Base-by-base conservation (phyloP, 2,888 invertebrate species). In the Drosophila multiciliata region DNA sequence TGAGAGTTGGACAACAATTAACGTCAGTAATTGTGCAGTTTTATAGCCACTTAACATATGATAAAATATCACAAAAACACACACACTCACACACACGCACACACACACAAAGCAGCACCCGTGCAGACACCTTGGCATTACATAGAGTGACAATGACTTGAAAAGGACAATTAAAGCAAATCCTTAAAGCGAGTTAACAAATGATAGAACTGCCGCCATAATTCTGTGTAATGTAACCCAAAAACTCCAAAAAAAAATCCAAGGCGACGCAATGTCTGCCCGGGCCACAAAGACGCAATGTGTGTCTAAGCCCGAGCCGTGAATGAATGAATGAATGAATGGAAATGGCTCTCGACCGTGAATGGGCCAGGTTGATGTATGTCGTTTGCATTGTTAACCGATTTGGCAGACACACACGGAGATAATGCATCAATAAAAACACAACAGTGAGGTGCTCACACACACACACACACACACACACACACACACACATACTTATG, bases 31-130 rank as follows among this genome's bases (percentile, higher is more conserved):
- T 84, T 82, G 81, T 85, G 72, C 54, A 75, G 79, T 87, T 91
- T 91, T 90, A 88, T 90, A 84, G 89, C 91, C 91, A 91, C 91
- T 91, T 91, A 91, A 91, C 91, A 91, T 89, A 89, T 82, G 90
- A 90, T 90, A 84, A 85, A 84, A 79, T 86, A 83, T 64, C 75
- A 62, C 58, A 78, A 74, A 66, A 36, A 23, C 20, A 53, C 23
- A 26, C 49, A 20, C 38, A 67, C 15, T 48, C 35, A 40, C 50
- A 55, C 23, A 50, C 26, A 48, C 12, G 23, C 23, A 65, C 26
- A 50, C 32, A 67, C 12, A 52, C 17, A 77, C 64, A 78, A 78
- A 66, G 71, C 50, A 59, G 65, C 60, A 66, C 54, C 55, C 75
- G 49, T 59, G 59, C 65, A 68, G 75, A 81, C 80, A 80, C 81